Base-by-base conservation (phyloP, 2,888 invertebrate genomes). In the Margaritifera margaritifera region DNA sequence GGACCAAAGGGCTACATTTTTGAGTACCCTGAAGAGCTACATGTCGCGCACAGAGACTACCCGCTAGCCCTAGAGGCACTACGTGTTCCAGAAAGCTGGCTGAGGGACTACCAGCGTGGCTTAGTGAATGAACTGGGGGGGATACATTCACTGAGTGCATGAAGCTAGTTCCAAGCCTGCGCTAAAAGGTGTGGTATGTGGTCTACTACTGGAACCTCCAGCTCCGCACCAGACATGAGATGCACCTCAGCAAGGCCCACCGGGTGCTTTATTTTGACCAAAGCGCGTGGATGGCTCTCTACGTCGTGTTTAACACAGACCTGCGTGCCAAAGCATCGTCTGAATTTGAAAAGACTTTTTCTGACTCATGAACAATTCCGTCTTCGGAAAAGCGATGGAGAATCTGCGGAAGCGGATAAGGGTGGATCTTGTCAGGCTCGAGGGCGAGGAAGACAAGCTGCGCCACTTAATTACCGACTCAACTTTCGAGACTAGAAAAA, bases 321-420 rank as follows among this genome's bases (percentile, higher is more conserved):
- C 66, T 64, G 66, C 64, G 86, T 31, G 79, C 77, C 74, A 25
- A 77, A 27, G 84, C 73, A 75, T 82, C 73, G 68, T 84, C 78
- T 72, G 78, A 81, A 20, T 89, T 89, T 77, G 86, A 86, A 64
- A 71, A 89, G 85, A 84, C 71, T 85, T 90, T 72, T 75, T 72
- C 78, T 66, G 71, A 69, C 56, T 77, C 52, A 73, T 69, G 85
- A 61, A 82, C 74, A 77, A 90, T 72, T 72, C 72, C 42, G 65
- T 68, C 31, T 72, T 66, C 63, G 71, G 87, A 20, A 90, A 90
- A 81, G 88, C 88, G 0, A 90, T 90, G 86, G 90, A 90, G 77
- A 90, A 90, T 83, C 86, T 89, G 6, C 72, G 87, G 27, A 90
- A 89, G 57, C 79, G 84, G 55, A 74, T 83, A n/a, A 80, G 86